Conservation (phyloP, 2,797 vertebrate genomes). For the Podargus strigoides region DNA sequence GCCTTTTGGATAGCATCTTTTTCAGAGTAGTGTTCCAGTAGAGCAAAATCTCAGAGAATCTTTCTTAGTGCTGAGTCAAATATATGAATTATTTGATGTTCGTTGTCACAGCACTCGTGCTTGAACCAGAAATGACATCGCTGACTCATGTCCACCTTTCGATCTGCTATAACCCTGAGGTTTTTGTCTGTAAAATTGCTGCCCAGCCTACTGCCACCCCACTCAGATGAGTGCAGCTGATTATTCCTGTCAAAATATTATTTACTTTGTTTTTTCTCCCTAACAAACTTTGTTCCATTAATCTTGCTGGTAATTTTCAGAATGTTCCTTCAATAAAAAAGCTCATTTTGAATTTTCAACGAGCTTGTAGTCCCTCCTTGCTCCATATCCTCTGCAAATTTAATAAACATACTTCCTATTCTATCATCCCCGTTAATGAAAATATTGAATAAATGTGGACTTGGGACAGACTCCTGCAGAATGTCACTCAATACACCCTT, state of each 20-base stretch:
- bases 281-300: not conserved
- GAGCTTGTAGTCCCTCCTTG: not conserved
- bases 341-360: constrained; percentile 39
- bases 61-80: not conserved
- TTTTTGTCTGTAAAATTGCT: not conserved
- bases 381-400: constrained; percentile 52
- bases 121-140: not conserved
- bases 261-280: not conserved
- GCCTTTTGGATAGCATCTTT: not conserved
- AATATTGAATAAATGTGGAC: constrained; percentile 59
- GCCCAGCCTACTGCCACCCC: not conserved
- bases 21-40: not conserved
- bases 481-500: constrained; percentile 56
- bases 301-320: constrained; percentile 17
- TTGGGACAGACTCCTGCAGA: constrained; percentile 45
- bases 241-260: not conserved
- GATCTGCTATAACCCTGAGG: not conserved
- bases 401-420: constrained; percentile 55
- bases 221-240: not conserved
- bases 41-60: not conserved
- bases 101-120: not conserved
- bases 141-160: not conserved
- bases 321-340: not conserved
- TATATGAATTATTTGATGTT: not conserved
- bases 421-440: constrained; percentile 36